Percentiles rank a stretch among this genome's conserved stretches.
phyloP scores from a whole-genome alignment of 2,888 invertebrate genomes.

The Pogonocherus hispidulus region DNA sequence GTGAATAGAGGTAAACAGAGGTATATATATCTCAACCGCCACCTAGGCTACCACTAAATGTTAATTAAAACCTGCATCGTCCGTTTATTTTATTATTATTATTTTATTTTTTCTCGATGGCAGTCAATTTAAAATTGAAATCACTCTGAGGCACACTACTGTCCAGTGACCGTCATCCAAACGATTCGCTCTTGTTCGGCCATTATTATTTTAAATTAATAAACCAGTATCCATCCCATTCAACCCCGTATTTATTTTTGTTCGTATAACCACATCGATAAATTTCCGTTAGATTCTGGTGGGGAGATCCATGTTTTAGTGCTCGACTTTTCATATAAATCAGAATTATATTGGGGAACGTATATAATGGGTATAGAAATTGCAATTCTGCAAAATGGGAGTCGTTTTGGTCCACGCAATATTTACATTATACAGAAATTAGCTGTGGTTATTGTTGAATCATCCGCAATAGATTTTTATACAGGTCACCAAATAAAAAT shows the following conservation, averaged over 20 bases:
- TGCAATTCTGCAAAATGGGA: not conserved
- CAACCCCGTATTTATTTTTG: not conserved
- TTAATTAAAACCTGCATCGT: not conserved
- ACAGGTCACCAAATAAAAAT: too few species aligned
- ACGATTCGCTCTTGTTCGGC: not conserved
- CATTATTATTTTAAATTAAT: constrained; percentile 21
- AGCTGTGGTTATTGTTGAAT: too few species aligned
- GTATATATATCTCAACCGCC: too few species aligned
- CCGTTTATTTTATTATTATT: not conserved
- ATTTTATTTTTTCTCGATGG: not conserved
- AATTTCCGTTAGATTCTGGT: not conserved
- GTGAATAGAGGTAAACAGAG: too few species aligned
- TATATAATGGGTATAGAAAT: constrained; percentile 1
- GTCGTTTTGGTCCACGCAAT: not conserved
- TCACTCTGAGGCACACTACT: not conserved
- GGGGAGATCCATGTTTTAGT: not conserved
- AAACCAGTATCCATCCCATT: constrained; percentile 15
- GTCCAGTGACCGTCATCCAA: not conserved
- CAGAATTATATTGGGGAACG: not conserved
- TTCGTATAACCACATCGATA: not conserved
- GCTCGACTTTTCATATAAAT: not conserved
- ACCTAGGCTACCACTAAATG: too few species aligned
- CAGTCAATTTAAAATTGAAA: constrained; percentile 5
- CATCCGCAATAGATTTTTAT: too few species aligned
- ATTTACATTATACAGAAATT: too few species aligned